Percentiles rank a stretch among this genome's conserved stretches.
These are phyloP conservation scores for Leptoclinus maculatus DNA, from an alignment of 2,797 vertebrate species.

Conservation along the genomic window DNA sequence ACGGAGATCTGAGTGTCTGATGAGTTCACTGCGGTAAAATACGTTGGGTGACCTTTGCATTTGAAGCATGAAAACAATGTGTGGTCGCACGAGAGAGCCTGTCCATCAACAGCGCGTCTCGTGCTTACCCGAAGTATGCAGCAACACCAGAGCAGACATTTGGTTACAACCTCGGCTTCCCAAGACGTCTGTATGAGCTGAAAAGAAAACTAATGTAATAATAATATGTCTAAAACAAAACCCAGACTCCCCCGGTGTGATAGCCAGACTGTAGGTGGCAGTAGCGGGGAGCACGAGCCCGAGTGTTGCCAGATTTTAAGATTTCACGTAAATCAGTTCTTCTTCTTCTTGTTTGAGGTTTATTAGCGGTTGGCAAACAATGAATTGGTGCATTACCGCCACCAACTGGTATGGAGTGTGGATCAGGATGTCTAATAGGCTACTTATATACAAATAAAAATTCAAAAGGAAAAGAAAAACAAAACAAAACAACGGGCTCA, in stretches of 20 bases:
- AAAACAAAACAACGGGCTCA: too few relatives aligned
- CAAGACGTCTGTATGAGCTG: neutral
- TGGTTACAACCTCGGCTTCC: neutral
- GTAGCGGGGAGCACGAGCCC: neutral
- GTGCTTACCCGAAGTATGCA: constrained; percentile 29
- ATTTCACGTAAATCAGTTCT: constrained; percentile 12
- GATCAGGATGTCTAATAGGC: too few relatives aligned
- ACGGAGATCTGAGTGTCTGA: too few relatives aligned
- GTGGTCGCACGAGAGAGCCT: rapidly evolving
- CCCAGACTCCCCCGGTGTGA: too few relatives aligned
- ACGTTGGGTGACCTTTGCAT: neutral
- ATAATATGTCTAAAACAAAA: neutral
- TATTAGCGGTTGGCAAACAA: too few relatives aligned
- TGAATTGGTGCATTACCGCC: too few relatives aligned
- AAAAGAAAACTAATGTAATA: too few relatives aligned
- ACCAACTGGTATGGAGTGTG: too few relatives aligned
- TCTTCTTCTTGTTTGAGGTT: too few relatives aligned
- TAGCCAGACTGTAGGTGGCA: neutral
- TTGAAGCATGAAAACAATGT: neutral
- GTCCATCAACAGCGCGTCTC: rapidly evolving
- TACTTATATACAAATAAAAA: too few relatives aligned
- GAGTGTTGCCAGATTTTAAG: constrained; percentile 50
- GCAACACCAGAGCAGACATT: neutral
- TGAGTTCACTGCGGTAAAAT: too few relatives aligned
- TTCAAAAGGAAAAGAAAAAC: too few relatives aligned